phyloP scores from a whole-genome alignment of 2,113 vertebrate species.

The Pavo muticus region DNA sequence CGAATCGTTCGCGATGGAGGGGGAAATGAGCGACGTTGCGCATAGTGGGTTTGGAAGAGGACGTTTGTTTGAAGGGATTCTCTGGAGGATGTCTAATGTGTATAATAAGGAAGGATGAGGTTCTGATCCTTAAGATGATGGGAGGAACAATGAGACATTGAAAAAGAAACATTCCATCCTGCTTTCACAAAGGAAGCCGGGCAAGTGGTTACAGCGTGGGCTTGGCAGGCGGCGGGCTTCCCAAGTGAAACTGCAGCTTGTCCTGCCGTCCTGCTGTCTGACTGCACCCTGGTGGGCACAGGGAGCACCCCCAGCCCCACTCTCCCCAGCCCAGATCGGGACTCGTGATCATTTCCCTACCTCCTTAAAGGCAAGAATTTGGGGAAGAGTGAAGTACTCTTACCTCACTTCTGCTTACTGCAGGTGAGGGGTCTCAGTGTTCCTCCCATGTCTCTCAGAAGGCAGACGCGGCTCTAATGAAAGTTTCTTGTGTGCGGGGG shows the following conservation, averaged over 20 bases:
- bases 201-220: background rate
- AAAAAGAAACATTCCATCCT: background rate
- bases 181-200: background rate
- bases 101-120: background rate
- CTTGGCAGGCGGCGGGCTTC: background rate
- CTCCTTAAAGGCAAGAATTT: background rate
- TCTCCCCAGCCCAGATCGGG: background rate
- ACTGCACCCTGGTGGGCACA: background rate
- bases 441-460: background rate
- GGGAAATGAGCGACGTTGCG: background rate
- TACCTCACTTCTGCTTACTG: background rate
- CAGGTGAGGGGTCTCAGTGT: background rate
- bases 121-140: background rate
- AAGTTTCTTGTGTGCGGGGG: background rate
- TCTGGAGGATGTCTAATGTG: background rate
- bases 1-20: slow-evolving; percentile 1
- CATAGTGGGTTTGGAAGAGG: background rate
- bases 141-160: slow-evolving; percentile 20
- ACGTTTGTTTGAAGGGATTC: background rate
- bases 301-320: background rate
- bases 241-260: background rate
- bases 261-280: background rate
- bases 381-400: background rate
- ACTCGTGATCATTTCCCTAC: background rate
- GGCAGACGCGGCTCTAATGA: background rate